Evolutionary conservation across 2,888 invertebrate genomes (phyloP), one percentile per base, ranked within the genome.

Genomic region (Ennomos fuscantarius): DNA sequence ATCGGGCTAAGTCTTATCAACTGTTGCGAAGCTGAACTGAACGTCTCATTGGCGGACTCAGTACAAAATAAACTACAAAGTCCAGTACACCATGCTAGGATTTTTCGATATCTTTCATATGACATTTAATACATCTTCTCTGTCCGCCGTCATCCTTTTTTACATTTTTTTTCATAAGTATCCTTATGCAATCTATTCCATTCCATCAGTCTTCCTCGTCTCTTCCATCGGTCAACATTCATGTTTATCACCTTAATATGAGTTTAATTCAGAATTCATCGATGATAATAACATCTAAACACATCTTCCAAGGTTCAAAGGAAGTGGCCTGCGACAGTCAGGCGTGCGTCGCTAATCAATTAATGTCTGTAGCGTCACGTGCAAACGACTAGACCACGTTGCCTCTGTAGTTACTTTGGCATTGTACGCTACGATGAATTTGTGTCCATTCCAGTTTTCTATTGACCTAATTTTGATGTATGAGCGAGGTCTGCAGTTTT

Each of bases 311-410:
- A 53, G 56, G 61, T 60, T 59, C 40, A 41, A 61, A 63, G 66
- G 69, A 69, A 64, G 62, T 65, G 45, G 60, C 55, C 59, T 59
- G 52, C 42, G 53, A 56, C 53, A 55, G 58, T 66, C 60, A 49
- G 68, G 76, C 78, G 76, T 78, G 81, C 79, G 78, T 71, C 67
- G 76, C 81, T 82, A 83, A 86, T 84, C 84, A 87, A 88, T 89
- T 86, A 83, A 76, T 72, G 72, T 68, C 82, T 82, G 85, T 82
- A 76, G 70, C 55, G 70, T 76, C 76, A 74, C 64, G 66, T 64
- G 68, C 71, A 70, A 69, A 70, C 68, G 71, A 69, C 57, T 47
- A 51, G 50, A 62, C 69, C 74, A 75, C 76, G 74, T 76, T 73
- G 72, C 48, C 15, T 51, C 53, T 37, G 41, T 34, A 31, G 44